Evolutionary conservation across 1,140 invertebrate species (phyloP), one percentile per base, ranked within the genome.

Genomic region (Bicyclus anynana): DNA sequence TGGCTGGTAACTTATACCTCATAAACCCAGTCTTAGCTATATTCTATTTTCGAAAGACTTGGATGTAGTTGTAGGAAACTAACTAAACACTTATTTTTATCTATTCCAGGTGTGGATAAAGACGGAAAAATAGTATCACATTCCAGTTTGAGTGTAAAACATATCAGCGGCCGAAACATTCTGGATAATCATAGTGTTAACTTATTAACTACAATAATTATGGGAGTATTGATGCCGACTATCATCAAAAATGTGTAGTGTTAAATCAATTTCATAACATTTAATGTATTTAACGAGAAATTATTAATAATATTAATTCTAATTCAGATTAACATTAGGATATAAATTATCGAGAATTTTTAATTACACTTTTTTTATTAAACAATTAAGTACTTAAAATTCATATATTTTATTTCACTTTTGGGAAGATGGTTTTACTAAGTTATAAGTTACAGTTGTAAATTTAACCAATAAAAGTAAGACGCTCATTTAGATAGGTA

Each of bases 181-280:
- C 81, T 98, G n/a, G 96, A 97, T 78, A 98, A 98, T 82, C 95
- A 97, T 72, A 94, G 94, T 83, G 95, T 98, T 0, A 98, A 98
- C 86, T 90, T 98, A 13, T 86, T 97, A 47, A 94, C 95, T 0
- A 95, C 92, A 53, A 91, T 97, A 35, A 82, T 94, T 1, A 95
- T 94, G 59, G 94, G 93, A 7, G 73, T 97, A 5, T 79, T 93
- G 5, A 90, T 94, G 51, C 96, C 96, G 3, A 89, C 91, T 62
- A 74, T 97, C 42, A 93, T 94, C 6, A 92, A 93, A 68, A 75
- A 89, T 50, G 84, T 93, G 38, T 95, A 93, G 93, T 91, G 29
- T 33, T 33, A 27, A 7, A 27, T n/a, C n/a, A 27, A n/a, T 33
- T 33, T 12, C 3, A 33, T 6, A 10, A 12, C 3, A 1, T 33